Conservation (phyloP, 2,888 invertebrate species). For the Ormyrus nitidulus region DNA sequence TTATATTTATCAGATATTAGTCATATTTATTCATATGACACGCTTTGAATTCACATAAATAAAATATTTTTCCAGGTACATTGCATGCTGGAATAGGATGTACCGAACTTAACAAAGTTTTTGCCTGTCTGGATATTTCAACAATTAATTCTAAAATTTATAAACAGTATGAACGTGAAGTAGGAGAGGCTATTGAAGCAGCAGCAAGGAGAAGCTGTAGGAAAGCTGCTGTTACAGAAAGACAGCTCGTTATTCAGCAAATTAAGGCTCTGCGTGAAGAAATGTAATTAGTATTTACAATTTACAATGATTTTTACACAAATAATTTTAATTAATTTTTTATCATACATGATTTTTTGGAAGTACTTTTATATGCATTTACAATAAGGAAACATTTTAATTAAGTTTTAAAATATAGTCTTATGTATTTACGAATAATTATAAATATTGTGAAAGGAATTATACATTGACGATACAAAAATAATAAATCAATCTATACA, state of each 20-base stretch:
- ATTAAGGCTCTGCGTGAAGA: conserved; percentile 1
- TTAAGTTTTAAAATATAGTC: too few relatives aligned
- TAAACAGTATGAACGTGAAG: conserved; percentile 31
- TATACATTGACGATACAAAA: too few relatives aligned
- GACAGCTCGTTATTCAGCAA: not conserved
- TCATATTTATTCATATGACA: too few relatives aligned
- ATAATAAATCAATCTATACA: too few relatives aligned
- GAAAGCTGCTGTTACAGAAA: conserved; percentile 8
- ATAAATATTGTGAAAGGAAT: too few relatives aligned
- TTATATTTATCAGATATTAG: too few relatives aligned
- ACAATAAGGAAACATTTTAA: too few relatives aligned
- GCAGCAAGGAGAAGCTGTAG: conserved; percentile 27
- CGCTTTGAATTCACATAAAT: not conserved
- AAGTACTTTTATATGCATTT: not conserved
- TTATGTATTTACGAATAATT: too few relatives aligned
- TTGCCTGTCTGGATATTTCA: conserved; percentile 34
- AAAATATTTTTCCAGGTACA: conserved; percentile 39
- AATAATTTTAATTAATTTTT: not conserved
- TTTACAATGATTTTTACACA: not conserved
- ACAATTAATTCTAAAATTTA: conserved; percentile 17
- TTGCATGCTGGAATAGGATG: conserved; percentile 43
- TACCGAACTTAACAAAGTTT: conserved; percentile 39
- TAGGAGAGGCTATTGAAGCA: conserved; percentile 34
- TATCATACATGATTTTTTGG: not conserved
- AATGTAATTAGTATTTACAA: not conserved